Evolutionary conservation across 2,888 invertebrate species (phyloP).

Genomic region (Acanthosepion lycidas): DNA sequence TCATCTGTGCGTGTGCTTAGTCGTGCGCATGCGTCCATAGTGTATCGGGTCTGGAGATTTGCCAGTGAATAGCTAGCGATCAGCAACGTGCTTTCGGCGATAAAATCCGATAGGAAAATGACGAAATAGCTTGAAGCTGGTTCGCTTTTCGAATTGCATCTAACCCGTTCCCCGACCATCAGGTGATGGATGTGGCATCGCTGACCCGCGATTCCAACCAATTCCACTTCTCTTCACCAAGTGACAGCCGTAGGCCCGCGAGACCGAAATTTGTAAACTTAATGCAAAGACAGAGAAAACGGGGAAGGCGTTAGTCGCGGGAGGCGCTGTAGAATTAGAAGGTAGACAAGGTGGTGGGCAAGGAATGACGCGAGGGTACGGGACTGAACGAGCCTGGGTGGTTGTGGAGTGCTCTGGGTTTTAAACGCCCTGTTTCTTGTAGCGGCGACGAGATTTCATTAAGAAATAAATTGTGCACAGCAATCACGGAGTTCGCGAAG

Average conservation of each 20-base stretch:
- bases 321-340: too few relatives aligned
- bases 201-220: constrained; percentile 12
- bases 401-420: not conserved
- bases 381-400: not conserved
- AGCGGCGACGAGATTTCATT: constrained; percentile 20
- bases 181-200: not conserved
- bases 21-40: not conserved
- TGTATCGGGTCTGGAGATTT: not conserved
- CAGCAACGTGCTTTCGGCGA: not conserved
- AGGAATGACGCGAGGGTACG: not conserved
- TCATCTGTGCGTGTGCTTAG: not conserved
- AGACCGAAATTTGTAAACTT: constrained; percentile 33
- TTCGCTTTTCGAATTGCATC: not conserved
- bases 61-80: constrained; percentile 7
- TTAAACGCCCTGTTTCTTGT: not conserved
- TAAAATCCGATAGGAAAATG: not conserved
- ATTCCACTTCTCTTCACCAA: constrained; percentile 33
- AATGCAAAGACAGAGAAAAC: constrained; percentile 4
- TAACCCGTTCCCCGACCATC: not conserved
- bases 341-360: too few relatives aligned
- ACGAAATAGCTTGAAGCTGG: not conserved
- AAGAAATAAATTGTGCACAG: constrained; percentile 13
- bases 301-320: not conserved
- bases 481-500: not conserved
- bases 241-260: constrained; percentile 33